phyloP scores from a whole-genome alignment of 2,888 invertebrate species.

The Aporophyla lueneburgensis region DNA sequence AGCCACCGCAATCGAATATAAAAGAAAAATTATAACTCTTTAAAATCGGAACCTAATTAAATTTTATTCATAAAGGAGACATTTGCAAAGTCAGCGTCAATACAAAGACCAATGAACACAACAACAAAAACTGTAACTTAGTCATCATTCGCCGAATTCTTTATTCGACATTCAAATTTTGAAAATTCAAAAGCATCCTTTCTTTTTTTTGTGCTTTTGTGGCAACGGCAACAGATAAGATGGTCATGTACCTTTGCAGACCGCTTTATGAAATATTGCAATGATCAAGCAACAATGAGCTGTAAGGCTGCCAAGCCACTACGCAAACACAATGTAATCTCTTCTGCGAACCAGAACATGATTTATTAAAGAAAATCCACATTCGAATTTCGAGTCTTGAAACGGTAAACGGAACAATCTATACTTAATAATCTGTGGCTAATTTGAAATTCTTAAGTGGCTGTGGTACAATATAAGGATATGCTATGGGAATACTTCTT shows the following conservation, averaged over 20 bases:
- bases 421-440: slow-evolving; percentile 73
- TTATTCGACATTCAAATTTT: slow-evolving; percentile 52
- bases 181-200: slow-evolving; percentile 43
- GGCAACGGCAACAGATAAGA: slow-evolving; percentile 52
- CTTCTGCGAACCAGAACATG: slow-evolving; percentile 77
- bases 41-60: slow-evolving; percentile 8
- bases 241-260: slow-evolving; percentile 60
- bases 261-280: slow-evolving; percentile 72
- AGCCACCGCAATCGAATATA: background rate
- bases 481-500: slow-evolving; percentile 41
- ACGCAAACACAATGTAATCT: slow-evolving; percentile 84
- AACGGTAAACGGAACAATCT: slow-evolving; percentile 76
- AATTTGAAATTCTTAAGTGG: slow-evolving; percentile 71
- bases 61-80: background rate
- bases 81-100: slow-evolving; percentile 30
- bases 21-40: background rate
- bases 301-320: slow-evolving; percentile 74
- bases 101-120: slow-evolving; percentile 33
- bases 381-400: slow-evolving; percentile 75
- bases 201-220: slow-evolving; percentile 45
- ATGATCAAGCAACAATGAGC: slow-evolving; percentile 78
- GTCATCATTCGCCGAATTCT: slow-evolving; percentile 51
- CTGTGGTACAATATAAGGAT: slow-evolving; percentile 43
- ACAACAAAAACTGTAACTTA: slow-evolving; percentile 36
- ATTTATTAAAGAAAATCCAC: slow-evolving; percentile 81